Conservation (phyloP, 2,113 vertebrate species). For the Prunella fulvescens region DNA sequence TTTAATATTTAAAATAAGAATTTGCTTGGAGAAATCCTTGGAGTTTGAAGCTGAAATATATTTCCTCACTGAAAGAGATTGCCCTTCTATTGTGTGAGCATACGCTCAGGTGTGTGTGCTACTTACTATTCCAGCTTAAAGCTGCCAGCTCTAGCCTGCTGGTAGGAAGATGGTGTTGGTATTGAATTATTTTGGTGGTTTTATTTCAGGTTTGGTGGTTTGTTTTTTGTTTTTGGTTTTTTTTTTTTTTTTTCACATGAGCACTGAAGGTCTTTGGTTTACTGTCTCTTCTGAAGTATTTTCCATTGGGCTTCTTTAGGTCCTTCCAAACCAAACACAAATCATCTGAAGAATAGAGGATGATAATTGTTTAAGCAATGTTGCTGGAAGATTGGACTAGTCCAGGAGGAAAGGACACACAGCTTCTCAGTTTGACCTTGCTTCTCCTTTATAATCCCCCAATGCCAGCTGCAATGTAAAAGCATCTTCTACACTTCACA, state of each 20-base stretch:
- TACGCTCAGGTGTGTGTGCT: neutral
- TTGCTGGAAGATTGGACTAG: neutral
- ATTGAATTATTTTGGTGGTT: neutral
- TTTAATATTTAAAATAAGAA: neutral
- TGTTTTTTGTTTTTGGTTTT: neutral
- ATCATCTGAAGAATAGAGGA: neutral
- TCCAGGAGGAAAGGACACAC: neutral
- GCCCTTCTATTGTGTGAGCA: neutral
- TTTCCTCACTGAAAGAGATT: neutral
- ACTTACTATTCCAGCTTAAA: neutral
- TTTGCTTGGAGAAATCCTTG: neutral
- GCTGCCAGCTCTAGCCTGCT: neutral
- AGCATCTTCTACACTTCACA: neutral
- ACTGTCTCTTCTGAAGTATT: neutral
- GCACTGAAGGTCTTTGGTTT: neutral
- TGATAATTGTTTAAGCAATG: neutral
- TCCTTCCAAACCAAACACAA: neutral
- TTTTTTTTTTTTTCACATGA: neutral
- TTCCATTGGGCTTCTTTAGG: neutral
- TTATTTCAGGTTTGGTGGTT: fast-evolving
- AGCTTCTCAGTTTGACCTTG: neutral
- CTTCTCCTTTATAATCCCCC: neutral
- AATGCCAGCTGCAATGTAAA: neutral
- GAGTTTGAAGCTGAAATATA: neutral
- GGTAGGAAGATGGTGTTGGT: neutral